Evolutionary conservation across 2,888 invertebrate genomes (phyloP).

Genomic region (Serrognathus titanus): DNA sequence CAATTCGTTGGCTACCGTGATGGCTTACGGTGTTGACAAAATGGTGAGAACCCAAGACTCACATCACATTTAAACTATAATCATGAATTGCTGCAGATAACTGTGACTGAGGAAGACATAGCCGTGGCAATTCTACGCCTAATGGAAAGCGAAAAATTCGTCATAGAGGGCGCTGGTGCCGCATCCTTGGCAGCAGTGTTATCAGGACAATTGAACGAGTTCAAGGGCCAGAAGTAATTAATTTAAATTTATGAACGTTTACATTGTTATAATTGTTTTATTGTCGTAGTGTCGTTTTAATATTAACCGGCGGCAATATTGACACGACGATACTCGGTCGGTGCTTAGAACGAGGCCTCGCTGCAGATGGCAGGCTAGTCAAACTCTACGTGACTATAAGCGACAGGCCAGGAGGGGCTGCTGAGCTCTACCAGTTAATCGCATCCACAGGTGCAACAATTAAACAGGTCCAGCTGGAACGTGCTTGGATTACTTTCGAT

Average conservation of each 20-base stretch:
- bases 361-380: conserved; percentile 73
- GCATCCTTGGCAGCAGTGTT: conserved; percentile 81
- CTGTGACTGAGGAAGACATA: conserved; percentile 73
- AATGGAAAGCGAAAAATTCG: conserved; percentile 81
- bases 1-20: conserved; percentile 76
- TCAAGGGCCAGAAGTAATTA: conserved; percentile 63
- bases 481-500: conserved; percentile 86
- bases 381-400: conserved; percentile 71
- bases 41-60: conserved; percentile 41
- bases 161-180: conserved; percentile 92
- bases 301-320: conserved; percentile 75
- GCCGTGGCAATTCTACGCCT: conserved; percentile 76
- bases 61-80: too few species aligned
- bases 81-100: conserved; percentile 32
- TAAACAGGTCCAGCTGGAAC: conserved; percentile 75
- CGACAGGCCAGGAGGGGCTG: conserved; percentile 84
- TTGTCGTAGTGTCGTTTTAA: conserved; percentile 48
- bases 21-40: conserved; percentile 67
- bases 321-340: conserved; percentile 82
- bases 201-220: conserved; percentile 70
- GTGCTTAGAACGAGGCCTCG: conserved; percentile 78
- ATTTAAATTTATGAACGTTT: too few species aligned
- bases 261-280: not conserved
- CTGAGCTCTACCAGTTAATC: conserved; percentile 76
- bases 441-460: conserved; percentile 79